Evolutionary conservation across 2,797 vertebrate genomes (phyloP), one percentile per base, ranked within the genome.

Genomic region (Fratercula arctica): DNA sequence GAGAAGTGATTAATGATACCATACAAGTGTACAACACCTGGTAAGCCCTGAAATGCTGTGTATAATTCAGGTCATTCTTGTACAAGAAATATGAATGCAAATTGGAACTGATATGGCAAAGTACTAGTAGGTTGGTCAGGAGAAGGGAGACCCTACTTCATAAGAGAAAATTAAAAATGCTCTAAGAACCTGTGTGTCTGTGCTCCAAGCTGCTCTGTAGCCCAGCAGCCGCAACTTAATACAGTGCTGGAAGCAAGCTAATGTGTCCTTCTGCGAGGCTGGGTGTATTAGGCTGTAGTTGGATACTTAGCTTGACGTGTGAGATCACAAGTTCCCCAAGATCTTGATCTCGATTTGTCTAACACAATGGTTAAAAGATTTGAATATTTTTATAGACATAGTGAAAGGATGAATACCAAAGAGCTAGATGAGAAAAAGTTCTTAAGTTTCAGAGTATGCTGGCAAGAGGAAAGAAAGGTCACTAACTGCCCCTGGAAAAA

Each of bases 61-160:
- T 26, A 14, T 31, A 75, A 82, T 46, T 77, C 80, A 63, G 91
- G 82, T 94, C 82, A 77, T 21, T 53, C 64, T 66, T 2, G 3
- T 86, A 75, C 43, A 90, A 63, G 76, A 85, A 90, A 61, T 64
- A 64, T 75, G 73, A 95, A 78, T 75, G 69, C 20, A 84, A 90
- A 89, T 67, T 84, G 37, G n/a, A 75, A 29, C 29, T 29, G 69
- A 72, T 72, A n/a, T 10, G 72, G 39, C 37, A 78, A 78, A 80
- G 45, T 14, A 59, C 25, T 43, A 46, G 39, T 28, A 37, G 53
- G 54, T 1, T 90, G 74, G 24, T 82, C 84, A 82, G 87, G 41
- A 64, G 66, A 90, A 59, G 2, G 26, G n/a, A 78, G 19, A 87
- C 28, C 24, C 23, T 64, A 23, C 53, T 57, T 77, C 67, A 10